Conservation (phyloP, 2,888 invertebrate genomes). For the Diadromus collaris region DNA sequence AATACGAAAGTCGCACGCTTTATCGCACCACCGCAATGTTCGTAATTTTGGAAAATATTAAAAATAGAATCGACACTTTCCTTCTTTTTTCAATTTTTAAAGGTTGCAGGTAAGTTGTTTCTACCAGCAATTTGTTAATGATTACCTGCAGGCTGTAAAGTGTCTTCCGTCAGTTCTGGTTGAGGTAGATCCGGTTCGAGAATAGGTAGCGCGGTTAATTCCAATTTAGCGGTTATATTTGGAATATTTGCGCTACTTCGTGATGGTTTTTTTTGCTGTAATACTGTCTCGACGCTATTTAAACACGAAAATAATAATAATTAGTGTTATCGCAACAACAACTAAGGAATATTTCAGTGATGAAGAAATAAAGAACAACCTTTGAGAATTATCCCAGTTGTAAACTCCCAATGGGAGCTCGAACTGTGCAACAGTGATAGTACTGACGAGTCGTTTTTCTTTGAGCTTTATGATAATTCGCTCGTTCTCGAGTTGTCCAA, state of each 20-base stretch:
- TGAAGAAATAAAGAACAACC: slow-evolving; percentile 72
- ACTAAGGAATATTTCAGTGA: background rate
- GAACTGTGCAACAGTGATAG: slow-evolving; percentile 80
- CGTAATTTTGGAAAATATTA: background rate
- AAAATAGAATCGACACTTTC: background rate
- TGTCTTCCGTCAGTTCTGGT: slow-evolving; percentile 69
- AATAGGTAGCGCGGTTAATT: slow-evolving; percentile 79
- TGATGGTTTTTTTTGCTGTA: slow-evolving; percentile 78
- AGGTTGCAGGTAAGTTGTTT: background rate
- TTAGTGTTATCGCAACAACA: background rate
- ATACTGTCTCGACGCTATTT: slow-evolving; percentile 78
- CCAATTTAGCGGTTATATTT: slow-evolving; percentile 77
- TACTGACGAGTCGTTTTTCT: slow-evolving; percentile 80
- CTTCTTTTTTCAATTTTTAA: background rate
- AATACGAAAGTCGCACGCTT: slow-evolving; percentile 62
- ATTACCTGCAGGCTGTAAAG: slow-evolving; percentile 71
- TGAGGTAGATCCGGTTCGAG: slow-evolving; percentile 78
- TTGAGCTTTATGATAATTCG: slow-evolving; percentile 80
- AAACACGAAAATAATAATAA: background rate
- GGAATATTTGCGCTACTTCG: slow-evolving; percentile 75
- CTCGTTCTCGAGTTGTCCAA: slow-evolving; percentile 79
- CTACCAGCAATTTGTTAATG: background rate
- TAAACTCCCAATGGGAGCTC: slow-evolving; percentile 80
- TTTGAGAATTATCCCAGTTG: slow-evolving; percentile 79
- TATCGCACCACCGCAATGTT: background rate